Evolutionary conservation across 2,113 vertebrate species (phyloP).

Genomic region (Recurvirostra avosetta): DNA sequence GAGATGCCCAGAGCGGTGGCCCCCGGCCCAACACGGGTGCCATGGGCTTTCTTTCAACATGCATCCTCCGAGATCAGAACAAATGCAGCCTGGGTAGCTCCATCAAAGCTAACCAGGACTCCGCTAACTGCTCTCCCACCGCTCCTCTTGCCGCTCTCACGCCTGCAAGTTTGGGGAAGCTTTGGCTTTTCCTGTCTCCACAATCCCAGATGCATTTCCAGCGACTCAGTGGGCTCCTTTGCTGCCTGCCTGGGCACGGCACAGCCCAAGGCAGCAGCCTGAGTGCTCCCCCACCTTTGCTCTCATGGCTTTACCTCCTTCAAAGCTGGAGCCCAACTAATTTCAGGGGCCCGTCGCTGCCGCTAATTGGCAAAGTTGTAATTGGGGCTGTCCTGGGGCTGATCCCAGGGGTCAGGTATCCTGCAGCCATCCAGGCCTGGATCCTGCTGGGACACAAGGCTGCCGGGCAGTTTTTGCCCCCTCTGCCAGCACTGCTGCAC

Average conservation of each 20-base stretch:
- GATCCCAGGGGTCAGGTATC: neutral
- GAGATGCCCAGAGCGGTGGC: fast-evolving
- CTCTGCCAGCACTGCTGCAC: neutral
- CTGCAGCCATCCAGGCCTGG: neutral
- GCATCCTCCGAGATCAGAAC: neutral
- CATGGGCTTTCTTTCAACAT: neutral
- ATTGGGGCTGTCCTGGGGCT: neutral
- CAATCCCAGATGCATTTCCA: neutral
- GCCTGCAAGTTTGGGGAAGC: neutral
- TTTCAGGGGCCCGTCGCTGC: neutral
- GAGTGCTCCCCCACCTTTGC: neutral
- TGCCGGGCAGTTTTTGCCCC: neutral
- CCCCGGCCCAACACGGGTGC: neutral
- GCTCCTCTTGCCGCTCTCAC: neutral
- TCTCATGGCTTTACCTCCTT: neutral
- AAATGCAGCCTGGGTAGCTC: no score
- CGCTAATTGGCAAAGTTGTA: neutral
- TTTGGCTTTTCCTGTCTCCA: neutral
- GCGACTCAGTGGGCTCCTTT: neutral
- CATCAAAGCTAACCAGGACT: neutral
- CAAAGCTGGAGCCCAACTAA: neutral
- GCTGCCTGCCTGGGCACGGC: neutral
- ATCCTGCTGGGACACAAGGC: neutral
- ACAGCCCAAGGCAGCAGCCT: neutral
- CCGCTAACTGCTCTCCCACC: neutral